Base-by-base conservation (phyloP, 1,140 invertebrate species). In the Drosophila grimshawi region DNA sequence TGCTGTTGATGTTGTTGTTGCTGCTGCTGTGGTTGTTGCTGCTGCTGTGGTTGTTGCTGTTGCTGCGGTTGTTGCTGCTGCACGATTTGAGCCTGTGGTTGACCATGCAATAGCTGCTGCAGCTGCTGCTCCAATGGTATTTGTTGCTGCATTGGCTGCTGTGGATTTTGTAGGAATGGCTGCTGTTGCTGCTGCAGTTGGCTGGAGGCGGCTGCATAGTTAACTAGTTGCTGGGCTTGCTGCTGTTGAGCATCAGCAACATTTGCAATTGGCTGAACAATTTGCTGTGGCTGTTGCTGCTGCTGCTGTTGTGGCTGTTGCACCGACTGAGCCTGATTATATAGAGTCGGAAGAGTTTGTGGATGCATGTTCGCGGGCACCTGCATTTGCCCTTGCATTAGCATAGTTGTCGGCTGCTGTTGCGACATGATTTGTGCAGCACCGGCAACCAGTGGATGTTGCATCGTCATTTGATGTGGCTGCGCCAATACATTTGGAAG, bases 91-190 rank as follows among this genome's bases (percentile, higher is more conserved):
- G 93, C 89, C 37, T 91, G 92, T 59, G 86, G 79, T 48, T 88
- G 90, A 51, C 93, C 93, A 49, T 94, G 94, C 32, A 94, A 93
- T 55, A 94, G 93, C 4, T 93, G 93, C 79, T 94, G 93, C 41
- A 94, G 76, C 56, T 94, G 93, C 57, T 94, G 94, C 41, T 94
- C 93, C 46, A 94, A 93, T 0, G 76, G 80, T 53, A 80, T 74
- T 48, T 92, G 86, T 11, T 71, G 61, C 46, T 92, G 88, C 29
- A 68, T 64, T 10, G 67, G 51, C 56, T 82, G 91, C 55, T 57
- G 55, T 6, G 32, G 55, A n/a, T 29, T 57, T 32, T 57, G 55
- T 43, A 57, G 39, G 39, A 74, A 53, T 29, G 93, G 93, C 52
- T 91, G 93, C 39, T 93, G 53, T 11, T 52, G 72, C 37, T 65